Evolutionary conservation across 2,888 invertebrate species (phyloP).

Genomic region (Belgica antarctica): DNA sequence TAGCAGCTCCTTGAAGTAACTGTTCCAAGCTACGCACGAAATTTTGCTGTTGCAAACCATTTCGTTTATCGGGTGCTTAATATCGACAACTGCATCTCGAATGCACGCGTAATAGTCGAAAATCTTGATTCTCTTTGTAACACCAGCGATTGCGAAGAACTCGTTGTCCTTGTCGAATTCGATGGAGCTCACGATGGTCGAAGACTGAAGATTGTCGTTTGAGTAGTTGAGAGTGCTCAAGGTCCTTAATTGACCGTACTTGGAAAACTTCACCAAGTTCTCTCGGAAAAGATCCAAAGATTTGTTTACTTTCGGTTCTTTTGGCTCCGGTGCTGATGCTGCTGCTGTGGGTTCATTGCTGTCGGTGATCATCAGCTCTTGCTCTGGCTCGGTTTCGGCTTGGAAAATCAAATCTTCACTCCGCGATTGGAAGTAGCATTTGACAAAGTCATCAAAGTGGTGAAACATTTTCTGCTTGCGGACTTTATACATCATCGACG

Average conservation of each 20-base stretch:
- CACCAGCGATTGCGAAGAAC: conserved; percentile 93
- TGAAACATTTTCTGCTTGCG: conserved; percentile 74
- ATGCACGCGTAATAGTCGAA: conserved; percentile 86
- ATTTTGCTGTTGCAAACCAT: conserved; percentile 91
- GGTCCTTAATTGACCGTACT: conserved; percentile 73
- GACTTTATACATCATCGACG: conserved; percentile 62
- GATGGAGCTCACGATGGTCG: conserved; percentile 85
- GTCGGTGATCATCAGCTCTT: conserved; percentile 46
- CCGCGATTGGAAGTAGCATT: conserved; percentile 79
- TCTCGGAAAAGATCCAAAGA: conserved; percentile 77
- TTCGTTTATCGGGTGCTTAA: conserved; percentile 88
- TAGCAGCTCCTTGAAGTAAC: conserved; percentile 80
- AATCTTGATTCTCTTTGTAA: conserved; percentile 90
- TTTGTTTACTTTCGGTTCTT: conserved; percentile 49
- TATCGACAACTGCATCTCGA: conserved; percentile 80
- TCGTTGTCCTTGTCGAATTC: conserved; percentile 96
- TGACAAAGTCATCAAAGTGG: conserved; percentile 86
- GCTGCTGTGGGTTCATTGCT: conserved; percentile 46
- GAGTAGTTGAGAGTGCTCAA: conserved; percentile 87
- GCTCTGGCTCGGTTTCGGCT: conserved; percentile 49
- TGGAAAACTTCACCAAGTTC: conserved; percentile 80
- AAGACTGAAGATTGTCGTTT: conserved; percentile 77
- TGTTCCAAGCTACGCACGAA: conserved; percentile 92
- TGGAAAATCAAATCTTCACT: conserved; percentile 70
- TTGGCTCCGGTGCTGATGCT: conserved; percentile 48